Evolutionary conservation across 37 sponge, comb jelly and placozoan species (phyloP), one percentile per base, ranked within the genome.

Genomic region (Corticium candelabrum): DNA sequence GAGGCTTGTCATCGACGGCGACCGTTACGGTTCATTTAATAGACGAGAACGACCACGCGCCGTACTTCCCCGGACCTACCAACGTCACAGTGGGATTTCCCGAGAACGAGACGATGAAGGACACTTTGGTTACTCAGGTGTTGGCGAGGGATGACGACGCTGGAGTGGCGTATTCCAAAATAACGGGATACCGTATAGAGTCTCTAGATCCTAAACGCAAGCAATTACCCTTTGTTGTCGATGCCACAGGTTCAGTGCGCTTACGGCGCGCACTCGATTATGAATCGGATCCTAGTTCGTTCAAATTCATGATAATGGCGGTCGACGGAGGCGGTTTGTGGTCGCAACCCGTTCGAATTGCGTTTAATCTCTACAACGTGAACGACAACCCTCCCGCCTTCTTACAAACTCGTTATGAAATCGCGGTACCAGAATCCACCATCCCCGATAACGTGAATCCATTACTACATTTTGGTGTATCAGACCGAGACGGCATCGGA

Each of bases 1-100:
- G 62, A 50, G 62, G 62, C 11, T 21, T 11, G 11, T 50, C 21
- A 11, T 11, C 15, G 62, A 50, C 62, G 62, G 62, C 77, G 29
- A 33, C 69, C 11, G 83, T 89, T 15, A 38, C 33, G 15, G 74
- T 89, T 7, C 67, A 40, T 31, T 68, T 89, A 2, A 4, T 68
- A 37, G 83, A 89, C 78, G 83, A 84, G 41, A 89, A 89, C 73
- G 89, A 89, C 30, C 74, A 85, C 41, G 40, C 69, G 0, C 89
- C 89, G 11, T 30, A 74, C 38, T 72, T 41, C 3, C 62, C 21
- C 15, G 21, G 21, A 21, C 15, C 62, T 11, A 50, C 62, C 62
- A 27, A 50, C 62, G 62, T 27, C 11, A 50, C 21, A 27, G 11
- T 27, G 11, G 11, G 15, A 11, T 27, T 50, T 27, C 15, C 11